These are phyloP conservation scores for Chelmon rostratus DNA, from an alignment of 2,797 vertebrate genomes.

Conservation along the genomic window DNA sequence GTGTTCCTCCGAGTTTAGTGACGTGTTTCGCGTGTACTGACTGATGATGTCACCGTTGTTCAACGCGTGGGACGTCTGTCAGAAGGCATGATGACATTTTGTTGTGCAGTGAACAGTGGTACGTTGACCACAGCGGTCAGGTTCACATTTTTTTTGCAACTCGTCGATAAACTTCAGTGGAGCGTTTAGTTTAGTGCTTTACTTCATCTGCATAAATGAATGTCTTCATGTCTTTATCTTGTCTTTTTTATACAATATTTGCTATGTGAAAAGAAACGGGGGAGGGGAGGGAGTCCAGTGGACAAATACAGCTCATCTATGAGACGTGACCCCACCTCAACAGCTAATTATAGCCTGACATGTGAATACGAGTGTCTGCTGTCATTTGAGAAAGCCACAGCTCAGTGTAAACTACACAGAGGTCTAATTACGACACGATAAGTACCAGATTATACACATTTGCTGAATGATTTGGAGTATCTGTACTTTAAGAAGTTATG, in stretches of 20 bases:
- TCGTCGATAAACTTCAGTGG: constrained; percentile 24
- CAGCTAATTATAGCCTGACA: constrained; percentile 15
- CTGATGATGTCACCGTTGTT: constrained; percentile 31
- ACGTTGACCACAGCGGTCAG: constrained; percentile 16
- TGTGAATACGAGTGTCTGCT: constrained; percentile 17
- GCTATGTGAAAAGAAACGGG: constrained; percentile 9
- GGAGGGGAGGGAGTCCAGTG: background rate
- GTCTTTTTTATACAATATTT: constrained; percentile 47
- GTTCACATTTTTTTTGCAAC: constrained; percentile 23
- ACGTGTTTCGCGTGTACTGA: constrained; percentile 44
- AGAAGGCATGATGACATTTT: constrained; percentile 40
- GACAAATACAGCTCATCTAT: constrained; percentile 3
- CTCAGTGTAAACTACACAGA: constrained; percentile 14
- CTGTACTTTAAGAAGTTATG: background rate
- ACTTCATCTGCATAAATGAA: constrained; percentile 34
- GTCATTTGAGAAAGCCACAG: constrained; percentile 23
- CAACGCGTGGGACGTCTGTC: constrained; percentile 30
- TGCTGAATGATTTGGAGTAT: background rate
- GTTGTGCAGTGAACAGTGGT: constrained; percentile 46
- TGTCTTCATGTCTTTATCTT: constrained; percentile 24
- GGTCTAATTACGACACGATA: constrained; percentile 30
- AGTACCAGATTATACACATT: constrained; percentile 12
- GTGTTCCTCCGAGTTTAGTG: constrained; percentile 8
- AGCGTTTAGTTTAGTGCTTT: background rate
- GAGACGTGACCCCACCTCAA: background rate